phyloP scores from a whole-genome alignment of 2,113 vertebrate genomes.

The Damaliscus lunatus region DNA sequence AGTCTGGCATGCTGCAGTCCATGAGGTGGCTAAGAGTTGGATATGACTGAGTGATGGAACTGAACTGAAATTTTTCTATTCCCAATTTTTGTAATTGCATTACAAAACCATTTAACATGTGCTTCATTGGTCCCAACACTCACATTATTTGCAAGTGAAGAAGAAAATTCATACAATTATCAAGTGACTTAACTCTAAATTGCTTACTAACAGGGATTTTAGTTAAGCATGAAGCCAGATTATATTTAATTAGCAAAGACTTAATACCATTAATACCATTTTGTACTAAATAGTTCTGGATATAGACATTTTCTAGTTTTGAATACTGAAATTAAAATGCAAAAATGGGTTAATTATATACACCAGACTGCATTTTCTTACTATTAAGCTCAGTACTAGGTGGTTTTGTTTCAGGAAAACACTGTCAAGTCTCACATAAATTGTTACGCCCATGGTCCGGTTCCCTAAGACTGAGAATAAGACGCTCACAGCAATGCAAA shows the following conservation, averaged over 20 bases:
- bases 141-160: neutral
- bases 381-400: neutral
- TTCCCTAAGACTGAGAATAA: too few species aligned
- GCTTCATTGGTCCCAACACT: neutral
- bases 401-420: constrained; percentile 24
- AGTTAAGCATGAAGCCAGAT: neutral
- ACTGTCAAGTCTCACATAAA: neutral
- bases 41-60: neutral
- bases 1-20: neutral
- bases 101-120: neutral
- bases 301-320: constrained; percentile 36
- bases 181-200: neutral
- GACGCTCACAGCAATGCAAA: too few species aligned
- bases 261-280: neutral
- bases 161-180: constrained; percentile 28
- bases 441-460: too few species aligned
- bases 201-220: neutral
- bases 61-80: neutral
- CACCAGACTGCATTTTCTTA: neutral
- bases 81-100: neutral
- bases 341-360: constrained; percentile 43
- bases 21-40: neutral
- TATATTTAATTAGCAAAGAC: constrained; percentile 6
- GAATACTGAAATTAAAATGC: constrained; percentile 32
- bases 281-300: neutral